Conservation (phyloP, 2,888 invertebrate species). For the Fragum fragum region DNA sequence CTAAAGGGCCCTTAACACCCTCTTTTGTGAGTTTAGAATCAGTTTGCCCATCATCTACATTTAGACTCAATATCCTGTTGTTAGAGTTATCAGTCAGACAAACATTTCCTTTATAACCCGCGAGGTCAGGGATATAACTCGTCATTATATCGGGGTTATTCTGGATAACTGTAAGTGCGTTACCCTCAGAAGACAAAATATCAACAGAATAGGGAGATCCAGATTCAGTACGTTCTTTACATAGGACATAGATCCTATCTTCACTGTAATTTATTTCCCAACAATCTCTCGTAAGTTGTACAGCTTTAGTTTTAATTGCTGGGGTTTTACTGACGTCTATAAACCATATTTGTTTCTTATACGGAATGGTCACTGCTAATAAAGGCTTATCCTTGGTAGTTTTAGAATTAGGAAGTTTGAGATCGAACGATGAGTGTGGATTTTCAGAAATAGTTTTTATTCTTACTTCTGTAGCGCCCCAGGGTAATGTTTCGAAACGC, state of each 20-base stretch:
- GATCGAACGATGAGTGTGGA: background rate
- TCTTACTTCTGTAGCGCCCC: background rate
- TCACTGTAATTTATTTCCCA: background rate
- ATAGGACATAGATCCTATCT: background rate
- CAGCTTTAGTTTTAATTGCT: background rate
- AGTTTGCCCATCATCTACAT: background rate
- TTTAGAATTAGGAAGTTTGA: background rate
- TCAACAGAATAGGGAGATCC: background rate
- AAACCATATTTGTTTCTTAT: background rate
- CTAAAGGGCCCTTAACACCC: background rate
- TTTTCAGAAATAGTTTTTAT: background rate
- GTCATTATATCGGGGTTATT: background rate
- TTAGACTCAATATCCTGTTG: background rate
- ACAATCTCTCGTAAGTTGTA: background rate
- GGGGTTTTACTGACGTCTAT: background rate
- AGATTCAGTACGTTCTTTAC: background rate
- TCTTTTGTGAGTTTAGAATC: background rate
- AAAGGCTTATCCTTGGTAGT: background rate
- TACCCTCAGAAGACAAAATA: background rate
- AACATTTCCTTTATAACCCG: background rate
- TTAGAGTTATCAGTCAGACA: background rate
- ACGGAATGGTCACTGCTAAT: background rate
- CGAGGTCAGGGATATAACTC: background rate
- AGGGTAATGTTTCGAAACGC: background rate
- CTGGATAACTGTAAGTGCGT: background rate